Conservation (phyloP, 2,797 vertebrate genomes). For the Mastacembelus armatus region DNA sequence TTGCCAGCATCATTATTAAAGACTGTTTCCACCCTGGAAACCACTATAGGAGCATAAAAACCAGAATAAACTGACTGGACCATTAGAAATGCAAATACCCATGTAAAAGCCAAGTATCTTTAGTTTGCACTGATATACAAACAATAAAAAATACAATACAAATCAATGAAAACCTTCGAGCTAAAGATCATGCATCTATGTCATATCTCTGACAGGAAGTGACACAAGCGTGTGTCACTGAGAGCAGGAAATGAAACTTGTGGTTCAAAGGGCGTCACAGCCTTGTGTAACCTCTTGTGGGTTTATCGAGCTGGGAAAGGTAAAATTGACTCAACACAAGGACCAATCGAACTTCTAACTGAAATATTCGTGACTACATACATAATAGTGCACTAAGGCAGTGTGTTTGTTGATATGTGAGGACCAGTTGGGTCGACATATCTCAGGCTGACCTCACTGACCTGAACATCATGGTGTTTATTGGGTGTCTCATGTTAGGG, state of each 20-base stretch:
- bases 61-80: too few species aligned
- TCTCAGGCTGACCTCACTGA: too few species aligned
- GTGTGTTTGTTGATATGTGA: background rate
- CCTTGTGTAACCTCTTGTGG: slow-evolving; percentile 24
- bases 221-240: slow-evolving; percentile 71
- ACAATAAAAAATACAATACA: too few species aligned
- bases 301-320: slow-evolving; percentile 8
- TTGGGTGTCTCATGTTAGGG: too few species aligned
- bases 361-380: background rate
- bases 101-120: too few species aligned
- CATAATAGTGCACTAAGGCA: background rate
- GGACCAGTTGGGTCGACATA: background rate
- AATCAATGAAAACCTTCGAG: background rate
- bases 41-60: too few species aligned
- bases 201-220: slow-evolving; percentile 75
- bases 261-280: slow-evolving; percentile 57
- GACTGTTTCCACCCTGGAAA: too few species aligned
- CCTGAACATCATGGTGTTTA: too few species aligned
- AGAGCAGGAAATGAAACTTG: slow-evolving; percentile 80
- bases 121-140: too few species aligned
- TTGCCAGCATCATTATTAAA: too few species aligned
- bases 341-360: background rate
- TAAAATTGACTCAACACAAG: background rate
- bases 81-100: too few species aligned
- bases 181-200: background rate